Conservation (phyloP, 1,140 invertebrate genomes). For the Drosophila sturtevanti region DNA sequence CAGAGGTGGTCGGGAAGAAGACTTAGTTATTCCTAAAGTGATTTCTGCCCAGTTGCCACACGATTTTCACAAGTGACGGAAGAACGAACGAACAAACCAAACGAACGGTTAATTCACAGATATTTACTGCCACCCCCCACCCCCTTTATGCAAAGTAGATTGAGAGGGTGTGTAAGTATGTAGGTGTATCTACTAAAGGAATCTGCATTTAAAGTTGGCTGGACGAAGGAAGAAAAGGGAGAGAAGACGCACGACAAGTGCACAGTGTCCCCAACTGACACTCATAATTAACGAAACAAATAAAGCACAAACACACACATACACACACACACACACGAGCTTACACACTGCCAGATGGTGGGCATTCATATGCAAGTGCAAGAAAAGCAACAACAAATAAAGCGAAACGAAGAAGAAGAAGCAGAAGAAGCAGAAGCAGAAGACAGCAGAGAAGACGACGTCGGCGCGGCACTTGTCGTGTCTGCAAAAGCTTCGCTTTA, state of each 20-base stretch:
- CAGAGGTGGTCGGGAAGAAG: background rate
- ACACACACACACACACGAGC: constrained; percentile 19
- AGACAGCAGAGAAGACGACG: constrained; percentile 20
- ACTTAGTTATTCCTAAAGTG: constrained; percentile 19
- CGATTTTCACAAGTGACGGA: constrained; percentile 16
- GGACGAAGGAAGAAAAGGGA: background rate
- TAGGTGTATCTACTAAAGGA: constrained; percentile 54
- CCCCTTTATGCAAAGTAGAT: background rate
- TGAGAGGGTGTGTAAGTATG: constrained; percentile 11
- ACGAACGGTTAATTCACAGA: background rate
- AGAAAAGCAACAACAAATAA: constrained; percentile 17
- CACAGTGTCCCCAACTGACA: constrained; percentile 76
- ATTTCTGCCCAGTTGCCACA: constrained; percentile 16
- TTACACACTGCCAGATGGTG: constrained; percentile 5
- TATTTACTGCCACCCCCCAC: background rate
- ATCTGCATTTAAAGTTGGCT: constrained; percentile 68
- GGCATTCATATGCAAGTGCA: constrained; percentile 24
- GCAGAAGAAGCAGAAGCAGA: background rate
- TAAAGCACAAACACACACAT: constrained; percentile 58
- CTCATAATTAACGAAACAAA: constrained; percentile 82
- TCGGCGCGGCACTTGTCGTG: constrained; percentile 71
- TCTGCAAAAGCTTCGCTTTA: constrained; percentile 64
- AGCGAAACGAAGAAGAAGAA: constrained; percentile 17
- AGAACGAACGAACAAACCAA: background rate
- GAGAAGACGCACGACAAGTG: constrained; percentile 1